phyloP scores from a whole-genome alignment of 2,113 vertebrate genomes.

The Brienomyrus brachyistius region DNA sequence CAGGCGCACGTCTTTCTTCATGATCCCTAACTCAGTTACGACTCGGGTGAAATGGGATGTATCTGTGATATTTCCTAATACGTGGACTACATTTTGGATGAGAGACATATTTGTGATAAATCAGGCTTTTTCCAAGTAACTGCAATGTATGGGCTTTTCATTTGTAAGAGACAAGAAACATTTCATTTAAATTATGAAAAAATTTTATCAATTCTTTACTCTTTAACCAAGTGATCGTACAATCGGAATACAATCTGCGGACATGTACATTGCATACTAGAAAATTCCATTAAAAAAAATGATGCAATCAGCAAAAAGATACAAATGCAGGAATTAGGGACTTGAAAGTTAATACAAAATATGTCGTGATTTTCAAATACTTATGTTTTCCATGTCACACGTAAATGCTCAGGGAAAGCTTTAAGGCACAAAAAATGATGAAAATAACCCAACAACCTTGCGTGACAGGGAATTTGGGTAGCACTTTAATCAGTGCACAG shows the following conservation, averaged over 20 bases:
- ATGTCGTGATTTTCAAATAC: constrained; percentile 3
- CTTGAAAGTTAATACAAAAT: constrained; percentile 18
- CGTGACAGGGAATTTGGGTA: background rate
- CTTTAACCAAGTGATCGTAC: constrained; percentile 25
- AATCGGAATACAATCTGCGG: constrained; percentile 35
- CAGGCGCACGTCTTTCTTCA: background rate
- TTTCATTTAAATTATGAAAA: constrained; percentile 22
- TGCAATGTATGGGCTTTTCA: background rate
- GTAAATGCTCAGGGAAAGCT: background rate
- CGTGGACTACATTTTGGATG: background rate
- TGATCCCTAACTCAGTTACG: background rate
- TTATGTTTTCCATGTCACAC: background rate
- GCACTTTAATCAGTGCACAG: background rate
- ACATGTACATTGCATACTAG: constrained; percentile 22
- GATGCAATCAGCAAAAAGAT: constrained; percentile 17
- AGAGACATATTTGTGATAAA: background rate
- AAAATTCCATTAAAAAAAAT: constrained; percentile 23
- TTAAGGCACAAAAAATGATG: background rate
- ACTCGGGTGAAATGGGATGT: background rate
- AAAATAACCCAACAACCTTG: background rate
- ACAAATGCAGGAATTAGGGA: constrained; percentile 12
- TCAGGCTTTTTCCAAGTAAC: background rate
- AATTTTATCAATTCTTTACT: constrained; percentile 37
- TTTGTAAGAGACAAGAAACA: background rate
- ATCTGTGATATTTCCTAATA: background rate